Evolutionary conservation across 2,113 vertebrate genomes (phyloP).

Genomic region (Nerophis ophidion): DNA sequence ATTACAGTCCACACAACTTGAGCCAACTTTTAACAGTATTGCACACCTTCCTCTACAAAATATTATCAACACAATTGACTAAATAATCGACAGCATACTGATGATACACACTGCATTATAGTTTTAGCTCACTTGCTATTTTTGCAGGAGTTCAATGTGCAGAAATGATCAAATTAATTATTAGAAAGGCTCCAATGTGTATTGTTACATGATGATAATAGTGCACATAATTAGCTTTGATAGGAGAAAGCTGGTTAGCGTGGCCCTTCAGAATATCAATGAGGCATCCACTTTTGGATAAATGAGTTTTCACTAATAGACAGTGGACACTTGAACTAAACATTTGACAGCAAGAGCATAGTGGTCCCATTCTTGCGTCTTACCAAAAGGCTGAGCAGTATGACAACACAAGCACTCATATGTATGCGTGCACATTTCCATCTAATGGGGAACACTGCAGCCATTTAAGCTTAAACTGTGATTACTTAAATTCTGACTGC

Average conservation of each 20-base stretch:
- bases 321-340: slow-evolving; percentile 49
- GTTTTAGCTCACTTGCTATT: neutral
- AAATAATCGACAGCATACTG: too few species aligned
- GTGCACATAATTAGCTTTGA: neutral
- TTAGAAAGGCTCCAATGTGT: neutral
- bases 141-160: neutral
- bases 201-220: neutral
- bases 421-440: slow-evolving; percentile 1
- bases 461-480: neutral
- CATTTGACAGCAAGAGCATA: slow-evolving; percentile 47
- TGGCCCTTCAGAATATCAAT: slow-evolving; percentile 48
- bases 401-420: slow-evolving; percentile 15
- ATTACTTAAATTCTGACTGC: neutral
- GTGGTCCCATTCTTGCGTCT: slow-evolving; percentile 36
- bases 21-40: too few species aligned
- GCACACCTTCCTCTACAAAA: too few species aligned
- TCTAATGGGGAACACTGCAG: neutral
- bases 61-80: too few species aligned
- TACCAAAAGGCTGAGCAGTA: slow-evolving; percentile 33
- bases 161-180: neutral
- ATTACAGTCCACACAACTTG: too few species aligned
- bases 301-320: slow-evolving; percentile 31
- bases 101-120: neutral
- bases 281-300: slow-evolving; percentile 38
- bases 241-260: neutral